phyloP scores from a whole-genome alignment of 2,888 invertebrate species.

The Ormyrus rosae region DNA sequence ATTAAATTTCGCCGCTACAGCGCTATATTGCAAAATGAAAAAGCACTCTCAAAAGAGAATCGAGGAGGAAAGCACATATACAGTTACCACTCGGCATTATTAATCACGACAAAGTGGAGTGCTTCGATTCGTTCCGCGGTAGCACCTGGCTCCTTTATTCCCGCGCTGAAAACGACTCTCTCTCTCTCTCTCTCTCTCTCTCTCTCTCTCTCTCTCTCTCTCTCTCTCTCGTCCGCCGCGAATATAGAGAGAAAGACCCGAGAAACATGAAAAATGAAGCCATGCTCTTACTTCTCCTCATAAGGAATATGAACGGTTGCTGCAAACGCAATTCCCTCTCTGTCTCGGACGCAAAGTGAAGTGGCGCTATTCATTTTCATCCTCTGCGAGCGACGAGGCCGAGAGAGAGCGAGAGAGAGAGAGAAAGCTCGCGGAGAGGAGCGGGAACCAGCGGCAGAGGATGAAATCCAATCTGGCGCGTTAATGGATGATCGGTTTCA shows the following conservation, averaged over 20 bases:
- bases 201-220: too few species aligned
- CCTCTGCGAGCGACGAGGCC: background rate
- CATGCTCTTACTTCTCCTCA: background rate
- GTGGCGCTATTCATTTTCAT: slow-evolving; percentile 48
- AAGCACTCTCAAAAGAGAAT: too few species aligned
- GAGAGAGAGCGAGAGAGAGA: slow-evolving; percentile 17
- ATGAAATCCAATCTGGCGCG: slow-evolving; percentile 56
- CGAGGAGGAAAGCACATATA: too few species aligned
- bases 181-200: too few species aligned
- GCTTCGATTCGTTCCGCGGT: slow-evolving; percentile 14
- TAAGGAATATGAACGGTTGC: slow-evolving; percentile 30
- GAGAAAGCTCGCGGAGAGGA: too few species aligned
- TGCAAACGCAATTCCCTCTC: slow-evolving; percentile 3
- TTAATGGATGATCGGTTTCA: slow-evolving; percentile 61
- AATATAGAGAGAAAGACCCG: background rate
- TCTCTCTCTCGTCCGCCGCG: too few species aligned
- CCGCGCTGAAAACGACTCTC: background rate
- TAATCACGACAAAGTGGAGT: slow-evolving; percentile 30
- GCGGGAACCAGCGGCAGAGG: slow-evolving; percentile 22
- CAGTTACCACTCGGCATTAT: background rate
- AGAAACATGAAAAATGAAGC: slow-evolving; percentile 10
- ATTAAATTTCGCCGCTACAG: too few species aligned
- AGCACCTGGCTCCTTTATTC: slow-evolving; percentile 23
- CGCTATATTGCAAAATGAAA: too few species aligned
- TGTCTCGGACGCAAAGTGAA: slow-evolving; percentile 13